Evolutionary conservation across 2,888 invertebrate species (phyloP).

Genomic region (Scaptomyza polygonia): DNA sequence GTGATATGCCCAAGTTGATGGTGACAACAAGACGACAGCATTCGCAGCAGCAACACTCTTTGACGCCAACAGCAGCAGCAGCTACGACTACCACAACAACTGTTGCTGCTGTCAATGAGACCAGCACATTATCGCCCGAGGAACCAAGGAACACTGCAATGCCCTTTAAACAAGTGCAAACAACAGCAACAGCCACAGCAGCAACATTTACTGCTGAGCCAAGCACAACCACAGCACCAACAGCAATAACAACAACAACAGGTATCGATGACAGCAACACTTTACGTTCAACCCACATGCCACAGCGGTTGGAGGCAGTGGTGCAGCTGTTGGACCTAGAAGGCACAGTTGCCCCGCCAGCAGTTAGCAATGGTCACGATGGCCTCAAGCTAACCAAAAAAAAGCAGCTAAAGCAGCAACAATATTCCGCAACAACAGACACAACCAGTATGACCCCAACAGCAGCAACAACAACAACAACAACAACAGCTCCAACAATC

Average conservation of each 20-base stretch:
- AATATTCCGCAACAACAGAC: conserved; percentile 56
- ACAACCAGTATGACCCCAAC: conserved; percentile 20
- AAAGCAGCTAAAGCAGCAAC: conserved; percentile 82
- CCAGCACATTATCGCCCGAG: conserved; percentile 1
- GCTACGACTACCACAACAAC: conserved; percentile 9
- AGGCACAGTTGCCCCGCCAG: conserved; percentile 52
- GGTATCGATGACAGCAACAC: conserved; percentile 39
- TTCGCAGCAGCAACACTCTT: conserved; percentile 12
- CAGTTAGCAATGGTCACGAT: conserved; percentile 78
- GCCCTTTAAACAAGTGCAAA: neutral
- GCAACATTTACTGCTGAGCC: neutral
- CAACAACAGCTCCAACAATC: neutral
- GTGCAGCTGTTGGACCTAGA: conserved; percentile 77
- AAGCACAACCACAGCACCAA: neutral
- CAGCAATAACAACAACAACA: conserved; percentile 8
- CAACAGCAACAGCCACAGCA: neutral
- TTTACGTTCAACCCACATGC: conserved; percentile 2
- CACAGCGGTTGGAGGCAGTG: conserved; percentile 26
- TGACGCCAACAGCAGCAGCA: conserved; percentile 11
- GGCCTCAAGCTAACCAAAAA: conserved; percentile 83
- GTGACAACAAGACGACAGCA: conserved; percentile 18
- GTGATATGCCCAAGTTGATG: conserved; percentile 45
- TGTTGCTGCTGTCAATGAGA: conserved; percentile 15
- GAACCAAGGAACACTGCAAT: conserved; percentile 1
- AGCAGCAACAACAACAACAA: conserved; percentile 1